These are phyloP conservation scores for Cephus cinctus DNA, from an alignment of 1,140 invertebrate species.

Conservation along the genomic window DNA sequence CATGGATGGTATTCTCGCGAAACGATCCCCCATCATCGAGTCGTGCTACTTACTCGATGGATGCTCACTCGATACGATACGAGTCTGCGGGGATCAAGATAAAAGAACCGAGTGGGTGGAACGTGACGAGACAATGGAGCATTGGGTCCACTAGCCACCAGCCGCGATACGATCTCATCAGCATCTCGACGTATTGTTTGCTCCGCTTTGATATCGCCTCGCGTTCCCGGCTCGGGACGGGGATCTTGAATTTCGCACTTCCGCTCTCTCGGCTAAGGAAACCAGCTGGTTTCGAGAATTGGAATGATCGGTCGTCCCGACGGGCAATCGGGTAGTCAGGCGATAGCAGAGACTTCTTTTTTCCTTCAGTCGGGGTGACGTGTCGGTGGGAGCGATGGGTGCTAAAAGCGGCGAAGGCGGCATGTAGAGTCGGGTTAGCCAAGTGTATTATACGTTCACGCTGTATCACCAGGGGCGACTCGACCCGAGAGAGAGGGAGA, in stretches of 20 bases:
- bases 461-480: slow-evolving; percentile 9
- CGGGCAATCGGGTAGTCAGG: too few relatives aligned
- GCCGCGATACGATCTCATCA: slow-evolving; percentile 58
- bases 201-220: slow-evolving; percentile 52
- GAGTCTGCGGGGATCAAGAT: slow-evolving; percentile 51
- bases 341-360: too few relatives aligned
- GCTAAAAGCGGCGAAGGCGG: too few relatives aligned
- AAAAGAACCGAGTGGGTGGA: slow-evolving; percentile 55
- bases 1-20: too few relatives aligned
- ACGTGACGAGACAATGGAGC: slow-evolving; percentile 59
- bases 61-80: slow-evolving; percentile 54
- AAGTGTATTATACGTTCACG: slow-evolving; percentile 11
- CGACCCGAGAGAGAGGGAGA: not conserved
- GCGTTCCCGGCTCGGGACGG: slow-evolving; percentile 34
- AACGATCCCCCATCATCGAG: slow-evolving; percentile 11
- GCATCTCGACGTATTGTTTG: slow-evolving; percentile 54
- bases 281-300: not conserved
- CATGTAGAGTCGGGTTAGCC: slow-evolving; percentile 2
- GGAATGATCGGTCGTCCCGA: too few relatives aligned
- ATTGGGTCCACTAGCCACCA: slow-evolving; percentile 48
- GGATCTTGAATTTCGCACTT: too few relatives aligned
- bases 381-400: too few relatives aligned
- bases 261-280: slow-evolving; percentile 4
- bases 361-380: too few relatives aligned
- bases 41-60: slow-evolving; percentile 54